phyloP scores from a whole-genome alignment of 2,888 invertebrate species.

The Lampropteryx suffumata region DNA sequence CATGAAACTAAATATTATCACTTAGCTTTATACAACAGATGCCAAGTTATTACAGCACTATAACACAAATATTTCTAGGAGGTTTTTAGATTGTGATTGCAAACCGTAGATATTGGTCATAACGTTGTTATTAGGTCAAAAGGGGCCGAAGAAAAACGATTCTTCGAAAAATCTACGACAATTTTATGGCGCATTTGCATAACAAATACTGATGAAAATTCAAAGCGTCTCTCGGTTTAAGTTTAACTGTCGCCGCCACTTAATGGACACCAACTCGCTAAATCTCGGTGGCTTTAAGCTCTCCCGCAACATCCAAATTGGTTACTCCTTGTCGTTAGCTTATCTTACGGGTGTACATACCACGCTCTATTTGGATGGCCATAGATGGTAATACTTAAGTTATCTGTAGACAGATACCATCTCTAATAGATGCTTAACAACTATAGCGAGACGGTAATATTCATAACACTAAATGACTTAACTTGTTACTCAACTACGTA shows the following conservation, averaged over 20 bases:
- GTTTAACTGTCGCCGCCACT: constrained; percentile 54
- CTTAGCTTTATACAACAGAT: too few relatives aligned
- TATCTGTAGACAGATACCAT: constrained; percentile 29
- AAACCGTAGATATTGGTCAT: constrained; percentile 20
- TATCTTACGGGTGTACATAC: constrained; percentile 47
- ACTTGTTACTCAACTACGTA: neutral
- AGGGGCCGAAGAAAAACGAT: constrained; percentile 31
- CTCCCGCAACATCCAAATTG: constrained; percentile 59
- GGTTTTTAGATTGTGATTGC: constrained; percentile 21
- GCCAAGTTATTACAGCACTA: too few relatives aligned
- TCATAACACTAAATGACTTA: neutral
- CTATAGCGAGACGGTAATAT: neutral
- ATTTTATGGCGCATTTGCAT: constrained; percentile 49
- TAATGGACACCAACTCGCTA: constrained; percentile 58
- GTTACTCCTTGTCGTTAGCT: constrained; percentile 57
- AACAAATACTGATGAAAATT: constrained; percentile 57
- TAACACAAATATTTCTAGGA: too few relatives aligned
- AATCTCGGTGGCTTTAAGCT: constrained; percentile 56
- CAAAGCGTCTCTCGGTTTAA: constrained; percentile 52
- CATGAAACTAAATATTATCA: too few relatives aligned
- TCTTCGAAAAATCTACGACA: constrained; percentile 42
- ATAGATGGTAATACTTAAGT: constrained; percentile 24
- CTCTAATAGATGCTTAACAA: constrained; percentile 21
- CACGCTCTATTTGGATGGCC: constrained; percentile 32
- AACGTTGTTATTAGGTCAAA: constrained; percentile 29